Percentiles rank a stretch among this genome's conserved stretches.
Conservation (phyloP, 2,888 invertebrate species). For the Eilema depressum region DNA sequence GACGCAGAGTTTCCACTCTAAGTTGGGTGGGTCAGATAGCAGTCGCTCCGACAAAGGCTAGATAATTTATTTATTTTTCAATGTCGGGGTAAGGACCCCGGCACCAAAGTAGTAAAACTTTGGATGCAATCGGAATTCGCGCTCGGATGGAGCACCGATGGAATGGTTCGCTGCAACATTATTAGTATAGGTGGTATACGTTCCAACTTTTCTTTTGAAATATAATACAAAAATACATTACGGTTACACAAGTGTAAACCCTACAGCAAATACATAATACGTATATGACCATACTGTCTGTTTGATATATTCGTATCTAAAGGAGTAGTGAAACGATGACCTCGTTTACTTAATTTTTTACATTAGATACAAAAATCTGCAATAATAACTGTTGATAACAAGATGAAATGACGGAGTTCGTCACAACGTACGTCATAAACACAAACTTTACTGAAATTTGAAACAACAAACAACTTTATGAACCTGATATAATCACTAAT, state of each 20-base stretch:
- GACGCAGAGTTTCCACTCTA: not conserved
- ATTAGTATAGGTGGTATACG: not conserved
- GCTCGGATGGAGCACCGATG: too few relatives aligned
- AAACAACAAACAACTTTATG: not conserved
- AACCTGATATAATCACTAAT: not conserved
- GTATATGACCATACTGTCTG: not conserved
- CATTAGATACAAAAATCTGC: slow-evolving; percentile 33
- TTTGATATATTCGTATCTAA: slow-evolving; percentile 2
- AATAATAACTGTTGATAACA: slow-evolving; percentile 32
- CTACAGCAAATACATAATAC: not conserved
- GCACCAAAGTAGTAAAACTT: too few relatives aligned
- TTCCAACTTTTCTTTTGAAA: not conserved
- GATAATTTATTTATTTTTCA: not conserved
- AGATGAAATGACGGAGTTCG: slow-evolving; percentile 57
- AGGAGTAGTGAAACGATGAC: slow-evolving; percentile 34
- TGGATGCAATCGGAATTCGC: too few relatives aligned
- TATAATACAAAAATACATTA: not conserved
- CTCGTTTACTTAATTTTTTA: slow-evolving; percentile 34
- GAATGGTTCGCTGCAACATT: too few relatives aligned
- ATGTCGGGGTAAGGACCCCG: too few relatives aligned
- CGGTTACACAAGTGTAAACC: not conserved
- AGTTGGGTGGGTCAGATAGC: not conserved
- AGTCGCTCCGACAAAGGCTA: too few relatives aligned
- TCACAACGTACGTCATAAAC: slow-evolving; percentile 61
- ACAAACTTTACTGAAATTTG: not conserved